A percentile compares a stretch with the other conserved stretches of the same genome.
Evolutionary conservation across 2,797 vertebrate genomes (phyloP).

Genomic region (Lepilemur septentrionalis): DNA sequence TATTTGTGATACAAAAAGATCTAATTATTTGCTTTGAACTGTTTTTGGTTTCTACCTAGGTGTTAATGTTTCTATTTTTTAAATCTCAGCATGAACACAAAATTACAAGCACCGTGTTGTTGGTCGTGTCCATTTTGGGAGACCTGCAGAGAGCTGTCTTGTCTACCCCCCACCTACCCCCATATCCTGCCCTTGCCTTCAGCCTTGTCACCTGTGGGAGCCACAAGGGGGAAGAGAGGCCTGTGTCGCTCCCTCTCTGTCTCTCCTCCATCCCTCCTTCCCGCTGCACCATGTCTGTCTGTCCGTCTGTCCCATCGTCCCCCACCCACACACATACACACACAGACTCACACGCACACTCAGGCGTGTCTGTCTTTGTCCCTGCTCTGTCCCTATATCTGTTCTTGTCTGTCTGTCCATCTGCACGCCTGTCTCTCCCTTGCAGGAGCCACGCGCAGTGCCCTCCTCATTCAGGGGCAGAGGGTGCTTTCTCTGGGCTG

Average conservation of each 20-base stretch:
- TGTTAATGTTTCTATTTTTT: background rate
- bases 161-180: rapidly evolving
- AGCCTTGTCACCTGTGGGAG: background rate
- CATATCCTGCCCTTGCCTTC: background rate
- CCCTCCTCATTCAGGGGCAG: background rate
- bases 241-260: background rate
- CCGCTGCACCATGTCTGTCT: background rate
- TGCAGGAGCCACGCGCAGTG: background rate
- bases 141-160: background rate
- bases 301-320: background rate
- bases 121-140: background rate
- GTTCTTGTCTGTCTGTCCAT: background rate
- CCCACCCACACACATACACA: no score
- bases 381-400: background rate
- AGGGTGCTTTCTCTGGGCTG: background rate
- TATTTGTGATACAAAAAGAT: background rate
- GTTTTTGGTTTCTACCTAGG: constrained; percentile 15
- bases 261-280: no score
- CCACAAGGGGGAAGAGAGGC: background rate
- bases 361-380: background rate
- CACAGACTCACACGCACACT: background rate
- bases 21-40: constrained; percentile 27
- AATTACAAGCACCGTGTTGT: background rate
- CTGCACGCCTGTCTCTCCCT: background rate
- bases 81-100: background rate